Conservation (phyloP, 2,888 invertebrate species). For the Torymus auratus region DNA sequence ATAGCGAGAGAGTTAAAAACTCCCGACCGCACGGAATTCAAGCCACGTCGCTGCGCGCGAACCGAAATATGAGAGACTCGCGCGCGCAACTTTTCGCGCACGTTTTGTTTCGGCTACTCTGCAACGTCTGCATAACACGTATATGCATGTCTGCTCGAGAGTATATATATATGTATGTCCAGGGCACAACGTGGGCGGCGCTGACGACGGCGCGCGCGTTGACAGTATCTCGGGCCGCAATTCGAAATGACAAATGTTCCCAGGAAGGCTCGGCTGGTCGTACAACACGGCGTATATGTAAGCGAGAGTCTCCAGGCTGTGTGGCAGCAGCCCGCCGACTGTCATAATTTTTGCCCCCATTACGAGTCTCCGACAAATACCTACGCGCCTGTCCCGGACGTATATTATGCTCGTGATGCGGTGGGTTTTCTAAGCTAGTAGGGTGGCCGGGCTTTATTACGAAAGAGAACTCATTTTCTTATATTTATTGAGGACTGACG, state of each 20-base stretch:
- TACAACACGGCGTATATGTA: too few species aligned
- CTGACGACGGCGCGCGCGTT: slow-evolving; percentile 17
- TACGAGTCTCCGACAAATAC: not conserved
- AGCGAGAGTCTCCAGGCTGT: too few species aligned
- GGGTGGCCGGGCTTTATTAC: too few species aligned
- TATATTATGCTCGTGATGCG: not conserved
- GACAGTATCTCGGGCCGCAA: slow-evolving; percentile 51
- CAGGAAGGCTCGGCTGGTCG: not conserved
- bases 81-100: slow-evolving; percentile 28
- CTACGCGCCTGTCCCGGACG: not conserved
- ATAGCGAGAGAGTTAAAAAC: slow-evolving; percentile 21
- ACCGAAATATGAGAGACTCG: not conserved
- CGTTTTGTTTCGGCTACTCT: slow-evolving; percentile 34
- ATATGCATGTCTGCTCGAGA: too few species aligned
- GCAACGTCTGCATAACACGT: too few species aligned
- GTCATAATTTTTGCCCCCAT: slow-evolving; percentile 39
- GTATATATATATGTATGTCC: too few species aligned
- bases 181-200: not conserved
- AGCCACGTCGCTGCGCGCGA: slow-evolving; percentile 3
- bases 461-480: too few species aligned
- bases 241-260: slow-evolving; percentile 60
- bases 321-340: not conserved
- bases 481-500: too few species aligned
- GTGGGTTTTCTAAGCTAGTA: too few species aligned
- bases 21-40: slow-evolving; percentile 21